Percentiles rank a stretch among this genome's conserved stretches.
Conservation (phyloP, 2,797 vertebrate species). For the Arremon aurantiirostris region DNA sequence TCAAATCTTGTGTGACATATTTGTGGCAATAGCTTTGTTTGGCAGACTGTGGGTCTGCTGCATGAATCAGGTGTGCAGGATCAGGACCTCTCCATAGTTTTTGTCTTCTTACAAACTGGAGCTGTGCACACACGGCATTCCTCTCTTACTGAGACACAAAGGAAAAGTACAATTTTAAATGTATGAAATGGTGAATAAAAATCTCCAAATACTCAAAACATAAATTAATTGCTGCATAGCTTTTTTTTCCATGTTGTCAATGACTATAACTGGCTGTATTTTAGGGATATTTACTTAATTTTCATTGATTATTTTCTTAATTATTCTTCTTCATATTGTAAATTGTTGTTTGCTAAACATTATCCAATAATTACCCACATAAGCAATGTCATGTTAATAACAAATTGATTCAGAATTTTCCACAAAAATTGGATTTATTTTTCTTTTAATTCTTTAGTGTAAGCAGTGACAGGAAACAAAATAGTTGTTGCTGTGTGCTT, state of each 20-base stretch:
- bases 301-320: constrained; percentile 43
- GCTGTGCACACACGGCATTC: not conserved
- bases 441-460: not conserved
- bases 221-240: not conserved
- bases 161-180: not conserved
- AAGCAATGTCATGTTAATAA: constrained; percentile 1
- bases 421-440: not conserved
- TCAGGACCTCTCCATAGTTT: not conserved
- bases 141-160: not conserved
- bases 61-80: not conserved
- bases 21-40: constrained; percentile 2
- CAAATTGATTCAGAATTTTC: constrained; percentile 23
- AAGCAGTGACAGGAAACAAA: constrained; percentile 26
- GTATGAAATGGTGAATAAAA: not conserved
- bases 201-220: constrained; percentile 2
- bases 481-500: constrained; percentile 34
- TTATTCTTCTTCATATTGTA: not conserved
- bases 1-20: not conserved
- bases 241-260: constrained; percentile 20
- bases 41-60: not conserved
- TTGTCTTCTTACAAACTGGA: not conserved
- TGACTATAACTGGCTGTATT: not conserved
- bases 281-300: constrained; percentile 11
- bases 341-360: constrained; percentile 18
- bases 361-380: constrained; percentile 3